Evolutionary conservation across 2,888 invertebrate genomes (phyloP), one percentile per base, ranked within the genome.

Genomic region (Hypercompe scribonia): DNA sequence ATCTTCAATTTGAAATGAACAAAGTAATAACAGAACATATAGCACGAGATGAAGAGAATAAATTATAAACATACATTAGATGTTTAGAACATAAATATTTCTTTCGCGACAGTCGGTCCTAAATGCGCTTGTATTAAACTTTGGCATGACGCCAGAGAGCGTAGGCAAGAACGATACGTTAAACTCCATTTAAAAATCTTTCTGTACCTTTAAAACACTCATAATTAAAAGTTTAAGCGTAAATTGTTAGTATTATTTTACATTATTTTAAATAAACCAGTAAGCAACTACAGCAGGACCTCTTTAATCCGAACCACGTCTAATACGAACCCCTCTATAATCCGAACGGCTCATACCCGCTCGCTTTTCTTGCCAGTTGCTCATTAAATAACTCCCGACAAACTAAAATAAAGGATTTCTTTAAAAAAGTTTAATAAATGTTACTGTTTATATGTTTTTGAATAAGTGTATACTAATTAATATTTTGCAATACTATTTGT

Each of bases 141-240:
- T 87, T 88, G 88, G 88, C 87, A 64, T 8, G 8, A 24, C 61
- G 86, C 87, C 87, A 87, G 31, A 0, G 83, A 65, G 72, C 73
- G 70, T 68, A 83, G 84, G 81, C 76, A 78, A 82, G 66, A 66
- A 61, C 70, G 50, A 63, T 67, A 80, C 73, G 76, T 73, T 86
- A 85, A 89, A 89, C 87, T 87, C 87, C 82, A 82, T 78, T 82
- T 85, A 82, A 77, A 80, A 79, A 61, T 80, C 66, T 73, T 74
- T 68, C 76, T 68, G 71, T 79, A 87, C 78, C 79, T 84, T 85
- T 82, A 79, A 79, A 83, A 78, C 73, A 74, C 46, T 69, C 65
- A 82, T 80, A 82, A 83, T 83, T 80, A 79, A 76, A 79, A 72
- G 64, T 72, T 74, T 65, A 10, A 80, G 72, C 72, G 71, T 81